A percentile compares a stretch with the other conserved stretches of the same genome.
phyloP scores from a whole-genome alignment of 2,113 vertebrate species.

The Scatophagus argus region DNA sequence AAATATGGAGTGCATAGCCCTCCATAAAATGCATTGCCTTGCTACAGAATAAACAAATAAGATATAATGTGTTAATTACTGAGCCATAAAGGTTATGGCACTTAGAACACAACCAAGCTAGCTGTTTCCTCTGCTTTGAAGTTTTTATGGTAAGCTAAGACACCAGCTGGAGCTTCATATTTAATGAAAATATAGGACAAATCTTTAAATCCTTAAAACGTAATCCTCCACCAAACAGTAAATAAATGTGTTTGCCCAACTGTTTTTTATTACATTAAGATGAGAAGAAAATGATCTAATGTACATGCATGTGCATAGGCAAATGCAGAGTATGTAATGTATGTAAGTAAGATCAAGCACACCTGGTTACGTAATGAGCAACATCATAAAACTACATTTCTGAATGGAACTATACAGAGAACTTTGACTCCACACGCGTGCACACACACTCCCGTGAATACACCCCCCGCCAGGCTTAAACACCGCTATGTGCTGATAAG shows the following conservation, averaged over 20 bases:
- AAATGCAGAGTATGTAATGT: too few species aligned
- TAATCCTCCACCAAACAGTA: neutral
- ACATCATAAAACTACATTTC: neutral
- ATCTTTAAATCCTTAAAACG: neutral
- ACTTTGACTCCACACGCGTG: neutral
- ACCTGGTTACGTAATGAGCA: too few species aligned
- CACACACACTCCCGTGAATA: slow-evolving; percentile 3
- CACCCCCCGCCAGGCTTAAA: slow-evolving; percentile 43
- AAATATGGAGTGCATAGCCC: too few species aligned
- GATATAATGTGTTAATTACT: neutral
- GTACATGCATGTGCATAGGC: neutral
- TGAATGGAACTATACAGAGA: neutral
- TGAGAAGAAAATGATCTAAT: neutral
- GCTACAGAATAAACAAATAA: neutral
- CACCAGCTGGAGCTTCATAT: neutral
- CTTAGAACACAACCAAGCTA: neutral
- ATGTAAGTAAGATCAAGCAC: too few species aligned
- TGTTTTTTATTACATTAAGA: neutral
- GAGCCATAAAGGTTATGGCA: neutral
- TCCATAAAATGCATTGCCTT: too few species aligned
- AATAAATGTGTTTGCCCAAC: neutral
- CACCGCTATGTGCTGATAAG: slow-evolving; percentile 65
- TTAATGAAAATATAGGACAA: neutral
- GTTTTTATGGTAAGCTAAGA: neutral
- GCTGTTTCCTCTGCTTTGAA: neutral